These are phyloP conservation scores for Remorina albescens DNA, from an alignment of 2,797 vertebrate species.

Conservation along the genomic window DNA sequence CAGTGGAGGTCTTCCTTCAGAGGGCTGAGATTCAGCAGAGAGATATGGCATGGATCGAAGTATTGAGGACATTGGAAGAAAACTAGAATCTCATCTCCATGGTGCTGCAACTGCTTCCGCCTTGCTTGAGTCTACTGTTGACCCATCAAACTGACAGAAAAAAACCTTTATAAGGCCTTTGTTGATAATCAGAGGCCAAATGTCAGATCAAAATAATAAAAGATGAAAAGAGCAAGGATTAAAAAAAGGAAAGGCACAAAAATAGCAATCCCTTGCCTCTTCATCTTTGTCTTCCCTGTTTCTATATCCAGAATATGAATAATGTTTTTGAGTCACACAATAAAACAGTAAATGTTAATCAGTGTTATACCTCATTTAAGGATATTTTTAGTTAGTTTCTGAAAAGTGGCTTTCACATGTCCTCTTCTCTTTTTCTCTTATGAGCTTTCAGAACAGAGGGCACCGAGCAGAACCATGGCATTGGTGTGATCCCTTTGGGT, in stretches of 20 bases:
- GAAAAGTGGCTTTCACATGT: slow-evolving; percentile 11
- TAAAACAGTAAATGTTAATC: slow-evolving; percentile 18
- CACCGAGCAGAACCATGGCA: slow-evolving; percentile 43
- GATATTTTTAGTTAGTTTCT: slow-evolving; percentile 23
- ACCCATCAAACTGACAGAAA: slow-evolving; percentile 20
- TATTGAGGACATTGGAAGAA: slow-evolving; percentile 37
- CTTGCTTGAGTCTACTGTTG: slow-evolving; percentile 13
- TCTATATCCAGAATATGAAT: background rate
- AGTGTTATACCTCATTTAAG: background rate
- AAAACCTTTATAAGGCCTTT: slow-evolving; percentile 4
- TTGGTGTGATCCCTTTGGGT: slow-evolving; percentile 58
- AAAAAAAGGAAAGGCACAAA: too few relatives aligned
- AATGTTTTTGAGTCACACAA: background rate
- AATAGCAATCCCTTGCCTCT: too few relatives aligned
- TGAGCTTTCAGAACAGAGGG: slow-evolving; percentile 23
- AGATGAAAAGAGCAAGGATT: too few relatives aligned
- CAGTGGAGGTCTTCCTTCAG: slow-evolving; percentile 38
- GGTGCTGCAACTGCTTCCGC: slow-evolving; percentile 30
- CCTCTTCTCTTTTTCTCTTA: slow-evolving; percentile 1
- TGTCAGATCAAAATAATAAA: too few relatives aligned
- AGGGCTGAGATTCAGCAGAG: slow-evolving; percentile 24
- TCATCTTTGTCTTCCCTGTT: background rate
- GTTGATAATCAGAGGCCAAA: too few relatives aligned
- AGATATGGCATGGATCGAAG: slow-evolving; percentile 57
- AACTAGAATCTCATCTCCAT: slow-evolving; percentile 29